Evolutionary conservation across 2,113 vertebrate genomes (phyloP).

Genomic region (Alaudala cheleensis): DNA sequence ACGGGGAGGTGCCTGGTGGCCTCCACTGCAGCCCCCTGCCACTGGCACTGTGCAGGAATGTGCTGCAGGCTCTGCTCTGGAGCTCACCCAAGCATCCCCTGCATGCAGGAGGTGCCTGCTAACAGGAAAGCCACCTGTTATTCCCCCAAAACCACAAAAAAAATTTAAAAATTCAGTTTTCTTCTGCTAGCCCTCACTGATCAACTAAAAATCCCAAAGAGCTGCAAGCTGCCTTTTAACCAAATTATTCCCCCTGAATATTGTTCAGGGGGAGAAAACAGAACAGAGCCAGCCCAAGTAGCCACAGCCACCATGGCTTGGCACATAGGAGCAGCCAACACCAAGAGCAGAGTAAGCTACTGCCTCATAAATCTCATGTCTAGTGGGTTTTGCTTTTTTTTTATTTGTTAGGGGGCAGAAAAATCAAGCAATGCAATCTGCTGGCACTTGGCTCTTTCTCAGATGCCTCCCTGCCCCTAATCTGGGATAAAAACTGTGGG

Average conservation of each 20-base stretch:
- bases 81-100: neutral
- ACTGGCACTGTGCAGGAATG: accelerated
- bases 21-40: accelerated
- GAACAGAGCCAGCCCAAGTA: neutral
- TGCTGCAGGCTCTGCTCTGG: neutral
- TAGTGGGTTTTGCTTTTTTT: neutral
- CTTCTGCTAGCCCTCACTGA: neutral
- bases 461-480: neutral
- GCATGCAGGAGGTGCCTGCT: neutral
- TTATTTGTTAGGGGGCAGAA: accelerated
- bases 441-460: neutral
- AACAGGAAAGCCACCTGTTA: neutral
- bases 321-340: neutral
- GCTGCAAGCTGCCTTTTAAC: neutral
- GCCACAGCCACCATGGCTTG: neutral
- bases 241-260: neutral
- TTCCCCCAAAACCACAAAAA: neutral
- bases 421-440: neutral
- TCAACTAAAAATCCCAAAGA: neutral
- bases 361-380: neutral
- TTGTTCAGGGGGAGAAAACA: neutral
- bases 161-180: neutral
- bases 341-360: neutral
- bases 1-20: neutral
- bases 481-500: neutral